phyloP scores from a whole-genome alignment of 2,888 invertebrate species.

The Malacosoma neustria region DNA sequence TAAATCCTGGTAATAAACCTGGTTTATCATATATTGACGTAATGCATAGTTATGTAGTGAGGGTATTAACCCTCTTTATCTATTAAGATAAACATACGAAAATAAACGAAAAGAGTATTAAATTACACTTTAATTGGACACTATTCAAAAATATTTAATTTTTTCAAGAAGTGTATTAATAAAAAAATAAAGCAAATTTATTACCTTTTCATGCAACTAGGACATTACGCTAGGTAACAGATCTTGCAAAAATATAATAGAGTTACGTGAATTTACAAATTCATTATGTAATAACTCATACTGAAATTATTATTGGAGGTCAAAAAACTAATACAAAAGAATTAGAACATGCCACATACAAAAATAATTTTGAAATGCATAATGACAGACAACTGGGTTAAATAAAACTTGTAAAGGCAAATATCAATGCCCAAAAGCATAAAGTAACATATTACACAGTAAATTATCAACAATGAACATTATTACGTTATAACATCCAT shows the following conservation, averaged over 20 bases:
- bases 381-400: slow-evolving; percentile 11
- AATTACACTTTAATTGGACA: no score
- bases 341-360: slow-evolving; percentile 8
- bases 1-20: no score
- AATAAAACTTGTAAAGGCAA: slow-evolving; percentile 7
- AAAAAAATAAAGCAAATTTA: no score
- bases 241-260: not conserved
- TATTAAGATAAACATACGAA: no score
- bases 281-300: not conserved
- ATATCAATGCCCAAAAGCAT: not conserved
- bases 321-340: slow-evolving; percentile 6
- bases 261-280: not conserved
- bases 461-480: not conserved
- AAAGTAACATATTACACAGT: slow-evolving; percentile 1
- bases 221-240: not conserved
- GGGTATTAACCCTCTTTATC: no score
- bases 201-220: not conserved
- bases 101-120: no score
- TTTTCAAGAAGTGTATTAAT: no score
- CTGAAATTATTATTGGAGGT: slow-evolving; percentile 3
- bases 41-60: no score
- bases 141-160: no score
- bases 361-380: slow-evolving; percentile 12
- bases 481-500: not conserved
- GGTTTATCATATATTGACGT: no score